Evolutionary conservation across 1,140 invertebrate genomes (phyloP).

Genomic region (Penaeus chinensis): DNA sequence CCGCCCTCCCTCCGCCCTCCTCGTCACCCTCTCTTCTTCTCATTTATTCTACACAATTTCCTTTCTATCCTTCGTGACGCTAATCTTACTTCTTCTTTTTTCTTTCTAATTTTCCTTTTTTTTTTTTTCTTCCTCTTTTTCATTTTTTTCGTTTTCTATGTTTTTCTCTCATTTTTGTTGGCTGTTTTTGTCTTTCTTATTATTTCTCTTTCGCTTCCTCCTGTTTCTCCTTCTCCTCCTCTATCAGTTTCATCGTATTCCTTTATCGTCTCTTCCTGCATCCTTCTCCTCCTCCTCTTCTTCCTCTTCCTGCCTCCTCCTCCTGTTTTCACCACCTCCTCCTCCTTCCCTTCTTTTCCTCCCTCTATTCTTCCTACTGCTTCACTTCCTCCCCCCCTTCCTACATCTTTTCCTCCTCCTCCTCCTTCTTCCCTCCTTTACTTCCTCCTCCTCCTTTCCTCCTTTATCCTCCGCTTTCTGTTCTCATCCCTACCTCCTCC

Average conservation of each 20-base stretch:
- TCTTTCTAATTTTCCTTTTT: not conserved
- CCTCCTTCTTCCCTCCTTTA: not conserved
- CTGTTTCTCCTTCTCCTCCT: not conserved
- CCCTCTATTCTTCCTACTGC: not conserved
- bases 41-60: too few relatives aligned
- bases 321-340: not conserved
- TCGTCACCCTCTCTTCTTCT: too few relatives aligned
- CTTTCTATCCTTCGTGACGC: too few relatives aligned
- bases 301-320: not conserved
- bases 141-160: not conserved
- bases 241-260: not conserved
- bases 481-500: not conserved
- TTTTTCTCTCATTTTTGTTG: conserved; percentile 35
- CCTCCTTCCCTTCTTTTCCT: not conserved
- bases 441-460: not conserved
- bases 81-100: not conserved
- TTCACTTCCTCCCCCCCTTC: not conserved
- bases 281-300: not conserved
- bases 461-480: not conserved
- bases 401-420: not conserved
- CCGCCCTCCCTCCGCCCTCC: too few relatives aligned
- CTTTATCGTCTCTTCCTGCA: not conserved
- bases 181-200: conserved; percentile 37
- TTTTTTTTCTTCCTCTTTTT: conserved; percentile 1
- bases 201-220: conserved; percentile 28